Evolutionary conservation across 2,888 invertebrate genomes (phyloP), one percentile per base, ranked within the genome.

Genomic region (Drosophila borealis): DNA sequence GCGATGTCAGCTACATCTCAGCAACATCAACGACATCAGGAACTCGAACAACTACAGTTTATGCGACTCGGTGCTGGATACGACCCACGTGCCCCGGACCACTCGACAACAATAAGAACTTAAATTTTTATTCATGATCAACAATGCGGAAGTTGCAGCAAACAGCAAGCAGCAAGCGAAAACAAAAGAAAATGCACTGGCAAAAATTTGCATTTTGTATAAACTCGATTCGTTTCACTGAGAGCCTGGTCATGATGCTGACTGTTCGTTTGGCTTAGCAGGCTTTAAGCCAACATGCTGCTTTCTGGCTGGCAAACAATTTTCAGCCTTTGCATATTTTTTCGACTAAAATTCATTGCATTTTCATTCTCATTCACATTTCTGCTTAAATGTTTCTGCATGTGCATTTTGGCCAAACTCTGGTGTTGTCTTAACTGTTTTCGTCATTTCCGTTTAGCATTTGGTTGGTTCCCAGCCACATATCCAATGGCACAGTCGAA

Each of bases 71-170:
- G 33, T 33, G 14, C 53, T 48, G 46, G 37, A 42, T 42, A 45
- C 83, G 54, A 63, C 83, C 87, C 88, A 82, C 86, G 87, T 83
- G 89, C 74, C 78, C 79, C 64, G 45, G 56, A 48, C 73, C 62
- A 45, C 51, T 57, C 53, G 59, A 59, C 78, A 89, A 85, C 89
- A 84, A 87, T 84, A 88, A 85, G 86, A 89, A 89, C 75, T 88
- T 86, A 78, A 85, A 89, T 80, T 86, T 86, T 88, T 89, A 86
- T 86, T 88, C 86, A 86, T 86, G 89, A 82, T 74, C 89, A 89
- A 80, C 89, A 86, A 86, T 89, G 86, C 86, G 86, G 86, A 86
- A 86, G 89, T 82, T 89, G 74, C 85, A 75, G 76, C 49, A 50
- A 42, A 50, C 46, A 53, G 55, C 57, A n/a, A 29, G 29, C 63